Base-by-base conservation (phyloP, 2,888 invertebrate species). In the Quadriops clusia region DNA sequence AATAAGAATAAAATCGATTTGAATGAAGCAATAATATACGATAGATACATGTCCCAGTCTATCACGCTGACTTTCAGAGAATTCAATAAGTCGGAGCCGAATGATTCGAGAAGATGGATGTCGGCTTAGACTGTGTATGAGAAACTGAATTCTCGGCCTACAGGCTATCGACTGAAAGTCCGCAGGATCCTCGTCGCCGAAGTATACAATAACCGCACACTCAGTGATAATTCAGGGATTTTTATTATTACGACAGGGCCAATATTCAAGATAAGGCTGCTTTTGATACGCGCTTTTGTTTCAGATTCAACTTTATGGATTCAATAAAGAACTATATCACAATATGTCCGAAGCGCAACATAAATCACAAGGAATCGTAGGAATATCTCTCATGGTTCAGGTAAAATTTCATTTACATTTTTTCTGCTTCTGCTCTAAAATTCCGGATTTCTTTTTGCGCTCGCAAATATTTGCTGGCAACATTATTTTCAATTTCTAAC, bases 341-440 rank as follows among this genome's bases (percentile, higher is more conserved):
- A 97, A 95, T 60, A 86, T 93, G 80, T 84, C 90, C 15, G 89
- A 93, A 59, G 95, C 95, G 4, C 86, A 86, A 51, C 86, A 87
- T 60, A 89, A 91, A 59, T 89, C 94, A n/a, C 87, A 94, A 56
- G 97, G 97, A 37, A 77, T 97, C 42, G 87, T 94, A 10, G 94
- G 85, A 13, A 83, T 97, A 44, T 87, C 94, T 9, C 68, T 95
- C 27, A 90, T 97, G 82, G 80, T 95, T 36, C 90, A 91, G 75
- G 90, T 91, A 61, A 69, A 34, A 11, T 18, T 23, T n/a, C n/a
- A n/a, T n/a, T n/a, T n/a, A n/a, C n/a, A n/a, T n/a, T n/a, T n/a
- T n/a, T n/a, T n/a, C n/a, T n/a, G n/a, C n/a, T n/a, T n/a, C n/a
- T n/a, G n/a, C n/a, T n/a, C n/a, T n/a, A n/a, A n/a, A 23, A 23